Base-by-base conservation (phyloP, 1,140 invertebrate genomes). In the Drosophila ironensis region DNA sequence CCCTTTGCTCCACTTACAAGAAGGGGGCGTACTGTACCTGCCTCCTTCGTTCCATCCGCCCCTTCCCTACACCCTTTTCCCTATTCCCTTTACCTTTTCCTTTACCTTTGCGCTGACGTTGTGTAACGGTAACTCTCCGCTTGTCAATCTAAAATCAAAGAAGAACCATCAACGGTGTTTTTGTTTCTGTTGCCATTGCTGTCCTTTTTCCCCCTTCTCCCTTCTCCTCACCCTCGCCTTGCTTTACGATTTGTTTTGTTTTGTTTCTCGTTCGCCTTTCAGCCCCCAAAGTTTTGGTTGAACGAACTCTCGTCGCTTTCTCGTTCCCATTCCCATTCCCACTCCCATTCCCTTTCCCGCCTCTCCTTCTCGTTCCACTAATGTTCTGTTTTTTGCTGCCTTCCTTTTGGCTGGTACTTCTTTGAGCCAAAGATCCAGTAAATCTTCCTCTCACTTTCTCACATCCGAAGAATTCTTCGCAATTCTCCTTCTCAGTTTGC, bases 301-400 rank as follows among this genome's bases (percentile, higher is more conserved):
- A 81, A 81, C 57, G 71, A 81, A 80, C 76, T 51, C 53, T 45
- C n/a, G n/a, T n/a, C n/a, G n/a, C n/a, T n/a, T n/a, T 52, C 48
- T 52, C 54, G 17, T 11, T 59, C 9, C 35, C 46, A 25, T 30
- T 17, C 19, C 11, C 25, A 6, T 6, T 14, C 11, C n/a, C 33
- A 16, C 12, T 37, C 33, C 30, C 30, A 11, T 30, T 35, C 3
- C 14, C 30, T 16, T 11, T 5, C 14, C 30, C 4, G 11, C 11
- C 30, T n/a, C 24, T n/a, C 22, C 7, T 4, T 16, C 17, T 5
- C 11, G 11, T 2, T 16, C 41, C 11, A 9, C 4, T n/a, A n/a
- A n/a, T n/a, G n/a, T n/a, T n/a, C n/a, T n/a, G n/a, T n/a, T n/a
- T n/a, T n/a, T n/a, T n/a, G n/a, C n/a, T n/a, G n/a, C n/a, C n/a